Evolutionary conservation across 2,113 vertebrate genomes (phyloP).

Genomic region (Meriones unguiculatus): DNA sequence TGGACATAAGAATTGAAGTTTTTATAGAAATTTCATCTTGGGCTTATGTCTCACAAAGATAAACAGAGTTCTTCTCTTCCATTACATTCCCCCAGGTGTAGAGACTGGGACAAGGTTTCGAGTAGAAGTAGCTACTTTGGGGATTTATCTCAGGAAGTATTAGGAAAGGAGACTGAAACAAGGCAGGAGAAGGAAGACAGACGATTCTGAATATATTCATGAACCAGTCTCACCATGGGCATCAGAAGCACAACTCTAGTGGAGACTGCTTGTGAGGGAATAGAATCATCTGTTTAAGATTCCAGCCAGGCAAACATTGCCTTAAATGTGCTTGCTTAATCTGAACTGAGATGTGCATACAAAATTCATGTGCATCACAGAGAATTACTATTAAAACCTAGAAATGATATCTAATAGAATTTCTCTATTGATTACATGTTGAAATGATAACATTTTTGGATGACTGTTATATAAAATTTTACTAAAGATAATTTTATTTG

Average conservation of each 20-base stretch:
- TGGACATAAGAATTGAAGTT: neutral
- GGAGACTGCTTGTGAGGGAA: neutral
- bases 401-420: neutral
- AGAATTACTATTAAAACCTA: neutral
- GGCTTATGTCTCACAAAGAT: slow-evolving; percentile 4
- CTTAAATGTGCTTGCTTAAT: neutral
- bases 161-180: neutral
- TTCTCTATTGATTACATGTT: slow-evolving; percentile 26
- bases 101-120: neutral
- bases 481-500: neutral
- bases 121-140: slow-evolving; percentile 8
- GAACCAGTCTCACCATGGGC: neutral
- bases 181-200: neutral
- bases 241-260: neutral
- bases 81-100: neutral
- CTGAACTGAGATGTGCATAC: neutral
- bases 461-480: neutral
- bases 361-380: neutral
- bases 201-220: neutral
- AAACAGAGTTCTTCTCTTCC: neutral
- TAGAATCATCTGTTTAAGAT: neutral
- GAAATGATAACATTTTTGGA: neutral
- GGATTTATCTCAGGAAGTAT: neutral
- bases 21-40: slow-evolving; percentile 42
- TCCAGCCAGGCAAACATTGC: neutral